Base-by-base conservation (phyloP, 2,113 vertebrate species). In the Turnix velox region DNA sequence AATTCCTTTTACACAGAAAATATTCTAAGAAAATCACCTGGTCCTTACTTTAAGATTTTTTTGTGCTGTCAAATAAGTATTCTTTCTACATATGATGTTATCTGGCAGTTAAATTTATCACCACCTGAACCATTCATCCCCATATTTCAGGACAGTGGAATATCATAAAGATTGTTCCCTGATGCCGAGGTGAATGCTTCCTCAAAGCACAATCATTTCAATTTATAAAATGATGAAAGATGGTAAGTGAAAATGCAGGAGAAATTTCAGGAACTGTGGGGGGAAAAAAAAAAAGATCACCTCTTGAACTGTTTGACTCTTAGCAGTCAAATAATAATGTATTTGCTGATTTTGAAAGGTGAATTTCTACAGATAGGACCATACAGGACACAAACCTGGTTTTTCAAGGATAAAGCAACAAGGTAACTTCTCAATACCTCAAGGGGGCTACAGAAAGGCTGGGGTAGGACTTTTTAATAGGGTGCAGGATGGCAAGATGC, bases 131-230 rank as follows among this genome's bases (percentile, higher is more conserved):
- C 76, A 67, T 87, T 93, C 92, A 73, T 94, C 66, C 54, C 51
- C 54, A 73, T 91, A 87, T 92, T 96, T 94, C 88, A 92, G 91
- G 92, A 84, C 66, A 76, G 58, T 57, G 80, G 92, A 95, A 93
- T n/a, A 96, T 89, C 92, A 74, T 62, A 68, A 76, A 79, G 88
- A 93, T 95, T 91, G 71, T 76, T 94, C 91, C 87, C 77, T 87
- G 87, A 62, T 54, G 74, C 68, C 8, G 81, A 87, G 84, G 81
- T 84, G 78, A 87, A 96, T 74, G 78, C 87, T 95, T 87, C 74
- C 87, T 94, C 88, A 94, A 94, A 96, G 92, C 77, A 92, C 92
- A 96, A 92, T 94, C 84, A 87, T 95, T 96, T 93, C 96, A 94
- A 84, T 94, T 95, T 95, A n/a, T 89, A 94, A 93, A 90, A 84